phyloP scores from a whole-genome alignment of 2,888 invertebrate genomes.

The Oeneis ivallda region DNA sequence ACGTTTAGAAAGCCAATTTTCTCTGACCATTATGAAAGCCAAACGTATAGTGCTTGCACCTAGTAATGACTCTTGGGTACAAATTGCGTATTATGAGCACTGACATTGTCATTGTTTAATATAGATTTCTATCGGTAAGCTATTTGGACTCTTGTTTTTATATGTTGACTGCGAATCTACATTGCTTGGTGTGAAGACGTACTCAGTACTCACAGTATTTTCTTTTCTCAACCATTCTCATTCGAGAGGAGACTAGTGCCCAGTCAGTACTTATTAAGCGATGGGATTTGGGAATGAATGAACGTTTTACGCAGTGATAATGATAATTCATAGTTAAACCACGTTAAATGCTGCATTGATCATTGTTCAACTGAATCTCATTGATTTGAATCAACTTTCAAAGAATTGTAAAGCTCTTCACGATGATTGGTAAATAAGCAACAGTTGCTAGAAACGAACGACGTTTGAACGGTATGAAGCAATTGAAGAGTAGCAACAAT shows the following conservation, averaged over 20 bases:
- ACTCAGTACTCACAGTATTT: not conserved
- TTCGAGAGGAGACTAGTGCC: too few relatives aligned
- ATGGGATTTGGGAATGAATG: too few relatives aligned
- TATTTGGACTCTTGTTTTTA: not conserved
- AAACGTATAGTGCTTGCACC: constrained; percentile 33
- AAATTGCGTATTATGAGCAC: constrained; percentile 32
- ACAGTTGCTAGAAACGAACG: not conserved
- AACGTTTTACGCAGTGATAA: not conserved
- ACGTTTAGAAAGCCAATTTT: constrained; percentile 37
- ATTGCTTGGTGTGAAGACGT: not conserved
- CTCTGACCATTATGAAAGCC: constrained; percentile 35
- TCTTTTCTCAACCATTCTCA: not conserved
- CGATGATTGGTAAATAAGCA: constrained; percentile 2
- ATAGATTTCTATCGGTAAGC: constrained; percentile 27
- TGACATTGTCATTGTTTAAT: constrained; percentile 31
- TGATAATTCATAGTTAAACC: not conserved
- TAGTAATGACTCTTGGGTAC: constrained; percentile 32
- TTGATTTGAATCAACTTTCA: not conserved
- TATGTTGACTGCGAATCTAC: constrained; percentile 10
- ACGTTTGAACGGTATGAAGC: constrained; percentile 21
- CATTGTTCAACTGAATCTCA: not conserved
- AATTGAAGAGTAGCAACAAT: constrained; percentile 25
- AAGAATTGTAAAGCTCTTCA: not conserved
- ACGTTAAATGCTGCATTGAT: not conserved
- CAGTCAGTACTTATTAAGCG: too few relatives aligned